Conservation (phyloP, 2,888 invertebrate genomes). For the Tenthredo livida region DNA sequence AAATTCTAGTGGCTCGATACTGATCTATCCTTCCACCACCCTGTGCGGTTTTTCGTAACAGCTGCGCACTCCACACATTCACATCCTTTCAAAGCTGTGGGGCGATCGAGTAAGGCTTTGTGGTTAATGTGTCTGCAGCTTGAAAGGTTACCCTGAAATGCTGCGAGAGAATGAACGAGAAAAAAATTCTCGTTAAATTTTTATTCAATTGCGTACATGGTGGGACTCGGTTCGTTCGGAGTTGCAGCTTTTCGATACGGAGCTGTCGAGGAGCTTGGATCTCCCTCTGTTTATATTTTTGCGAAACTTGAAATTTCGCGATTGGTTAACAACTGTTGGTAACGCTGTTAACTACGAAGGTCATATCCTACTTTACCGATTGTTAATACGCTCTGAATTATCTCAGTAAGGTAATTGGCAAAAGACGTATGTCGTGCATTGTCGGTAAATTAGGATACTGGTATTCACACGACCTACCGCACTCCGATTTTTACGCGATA, state of each 20-base stretch:
- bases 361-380: neutral
- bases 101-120: neutral
- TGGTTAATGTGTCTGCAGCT: slow-evolving; percentile 1
- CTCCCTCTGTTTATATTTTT: neutral
- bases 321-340: neutral
- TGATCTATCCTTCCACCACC: slow-evolving; percentile 39
- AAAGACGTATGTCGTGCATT: neutral
- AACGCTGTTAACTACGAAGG: neutral
- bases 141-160: slow-evolving; percentile 8
- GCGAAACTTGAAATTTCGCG: neutral
- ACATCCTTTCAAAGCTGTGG: slow-evolving; percentile 57
- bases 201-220: neutral
- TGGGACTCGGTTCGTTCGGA: neutral
- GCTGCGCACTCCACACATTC: slow-evolving; percentile 60
- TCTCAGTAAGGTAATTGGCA: neutral
- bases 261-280: neutral
- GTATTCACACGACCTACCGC: neutral
- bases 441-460: neutral
- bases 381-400: neutral
- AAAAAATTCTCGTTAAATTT: neutral
- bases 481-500: neutral
- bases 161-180: neutral
- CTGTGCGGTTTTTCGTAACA: slow-evolving; percentile 56
- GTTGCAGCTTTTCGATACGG: neutral
- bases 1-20: neutral